A percentile compares a stretch with the other conserved stretches of the same genome.
Evolutionary conservation across 2,113 vertebrate genomes (phyloP).

Genomic region (Dicrurus megarhynchus): DNA sequence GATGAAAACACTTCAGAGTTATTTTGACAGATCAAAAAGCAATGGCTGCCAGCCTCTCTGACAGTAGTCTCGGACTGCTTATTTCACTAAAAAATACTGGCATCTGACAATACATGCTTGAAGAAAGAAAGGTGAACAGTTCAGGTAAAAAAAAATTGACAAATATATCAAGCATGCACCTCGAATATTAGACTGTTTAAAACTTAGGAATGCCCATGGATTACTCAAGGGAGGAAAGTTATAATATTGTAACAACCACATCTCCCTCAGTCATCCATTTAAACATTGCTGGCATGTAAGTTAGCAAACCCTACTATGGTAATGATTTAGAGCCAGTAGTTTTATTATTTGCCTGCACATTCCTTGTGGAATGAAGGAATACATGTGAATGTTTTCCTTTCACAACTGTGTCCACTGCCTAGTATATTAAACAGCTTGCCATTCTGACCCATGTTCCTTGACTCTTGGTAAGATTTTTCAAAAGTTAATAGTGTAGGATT

Average conservation of each 20-base stretch:
- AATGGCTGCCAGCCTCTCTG: neutral
- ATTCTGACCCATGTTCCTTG: neutral
- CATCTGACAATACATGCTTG: neutral
- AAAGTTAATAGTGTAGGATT: neutral
- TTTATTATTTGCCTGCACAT: neutral
- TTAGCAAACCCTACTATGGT: neutral
- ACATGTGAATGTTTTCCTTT: neutral
- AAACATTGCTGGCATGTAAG: neutral
- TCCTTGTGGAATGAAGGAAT: neutral
- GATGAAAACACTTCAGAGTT: neutral
- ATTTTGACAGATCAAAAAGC: neutral
- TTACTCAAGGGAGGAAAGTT: neutral
- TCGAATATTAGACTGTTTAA: neutral
- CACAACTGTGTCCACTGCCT: neutral
- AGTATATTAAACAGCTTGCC: neutral
- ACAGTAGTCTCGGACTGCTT: neutral
- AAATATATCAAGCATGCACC: neutral
- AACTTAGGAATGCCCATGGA: neutral
- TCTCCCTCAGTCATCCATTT: neutral
- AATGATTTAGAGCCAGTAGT: neutral
- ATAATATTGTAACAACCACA: neutral
- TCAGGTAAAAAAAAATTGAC: neutral
- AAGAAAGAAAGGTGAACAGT: neutral
- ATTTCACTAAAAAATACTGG: neutral
- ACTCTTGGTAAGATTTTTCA: neutral